A percentile compares a stretch with the other conserved stretches of the same genome.
Conservation (phyloP, 2,113 vertebrate species). For the Callaeas wilsoni region DNA sequence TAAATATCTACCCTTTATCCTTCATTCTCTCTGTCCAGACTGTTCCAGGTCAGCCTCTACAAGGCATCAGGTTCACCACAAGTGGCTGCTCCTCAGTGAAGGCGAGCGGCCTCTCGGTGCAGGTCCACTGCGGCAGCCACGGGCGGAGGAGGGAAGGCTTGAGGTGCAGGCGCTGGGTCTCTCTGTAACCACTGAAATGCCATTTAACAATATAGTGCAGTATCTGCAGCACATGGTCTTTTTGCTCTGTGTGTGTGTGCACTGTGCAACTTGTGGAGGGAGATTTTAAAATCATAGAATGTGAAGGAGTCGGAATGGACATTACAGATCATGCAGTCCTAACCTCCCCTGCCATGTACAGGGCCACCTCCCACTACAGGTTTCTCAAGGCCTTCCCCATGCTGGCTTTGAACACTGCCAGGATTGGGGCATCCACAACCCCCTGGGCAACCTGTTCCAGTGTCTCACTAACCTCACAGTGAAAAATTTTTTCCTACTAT, state of each 20-base stretch:
- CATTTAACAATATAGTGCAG: no score
- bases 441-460: background rate
- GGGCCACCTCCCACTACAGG: background rate
- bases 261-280: background rate
- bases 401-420: background rate
- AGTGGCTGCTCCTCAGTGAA: fast-evolving
- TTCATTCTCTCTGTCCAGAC: no score
- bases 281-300: background rate
- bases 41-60: no score
- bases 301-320: background rate
- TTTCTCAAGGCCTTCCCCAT: background rate
- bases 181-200: background rate
- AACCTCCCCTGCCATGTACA: fast-evolving
- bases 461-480: background rate
- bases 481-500: background rate
- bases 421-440: background rate
- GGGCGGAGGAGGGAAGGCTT: fast-evolving
- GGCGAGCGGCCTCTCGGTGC: fast-evolving
- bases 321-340: background rate
- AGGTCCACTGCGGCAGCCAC: background rate
- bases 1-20: no score
- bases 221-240: background rate
- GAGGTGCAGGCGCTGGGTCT: fast-evolving
- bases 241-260: fast-evolving
- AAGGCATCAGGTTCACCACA: no score